Evolutionary conservation across 2,113 vertebrate genomes (phyloP).

Genomic region (Ginglymostoma cirratum): DNA sequence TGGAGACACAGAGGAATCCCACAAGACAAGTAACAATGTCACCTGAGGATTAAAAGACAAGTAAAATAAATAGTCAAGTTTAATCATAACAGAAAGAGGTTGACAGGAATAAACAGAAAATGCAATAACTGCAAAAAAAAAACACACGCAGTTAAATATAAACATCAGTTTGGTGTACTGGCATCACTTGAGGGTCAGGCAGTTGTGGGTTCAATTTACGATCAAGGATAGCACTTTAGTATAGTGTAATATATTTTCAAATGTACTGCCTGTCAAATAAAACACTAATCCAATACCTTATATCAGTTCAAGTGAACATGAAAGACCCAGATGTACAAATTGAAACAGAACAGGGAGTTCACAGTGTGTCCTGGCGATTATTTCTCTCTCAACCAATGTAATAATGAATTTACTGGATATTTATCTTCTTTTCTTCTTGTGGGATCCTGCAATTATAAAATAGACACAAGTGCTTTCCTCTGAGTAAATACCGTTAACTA

Average conservation of each 20-base stretch:
- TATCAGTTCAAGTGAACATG: neutral
- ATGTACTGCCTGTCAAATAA: neutral
- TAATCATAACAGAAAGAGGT: neutral
- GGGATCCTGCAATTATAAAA: neutral
- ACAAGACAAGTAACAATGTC: neutral
- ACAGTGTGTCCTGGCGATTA: neutral
- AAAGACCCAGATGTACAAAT: neutral
- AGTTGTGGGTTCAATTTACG: neutral
- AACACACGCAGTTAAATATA: neutral
- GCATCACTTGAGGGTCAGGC: neutral
- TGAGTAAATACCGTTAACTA: no score
- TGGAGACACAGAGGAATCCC: neutral
- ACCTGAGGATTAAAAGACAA: neutral
- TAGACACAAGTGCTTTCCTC: neutral
- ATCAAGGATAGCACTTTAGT: neutral
- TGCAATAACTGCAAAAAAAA: neutral
- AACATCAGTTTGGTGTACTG: neutral
- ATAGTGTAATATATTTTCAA: neutral
- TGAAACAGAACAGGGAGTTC: neutral
- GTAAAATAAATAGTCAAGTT: neutral
- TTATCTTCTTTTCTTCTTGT: neutral
- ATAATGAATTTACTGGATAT: neutral
- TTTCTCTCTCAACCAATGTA: neutral
- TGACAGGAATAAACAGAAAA: neutral
- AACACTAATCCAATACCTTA: neutral